These are phyloP conservation scores for Gila orcuttii DNA, from an alignment of 2,113 vertebrate genomes.

Conservation along the genomic window DNA sequence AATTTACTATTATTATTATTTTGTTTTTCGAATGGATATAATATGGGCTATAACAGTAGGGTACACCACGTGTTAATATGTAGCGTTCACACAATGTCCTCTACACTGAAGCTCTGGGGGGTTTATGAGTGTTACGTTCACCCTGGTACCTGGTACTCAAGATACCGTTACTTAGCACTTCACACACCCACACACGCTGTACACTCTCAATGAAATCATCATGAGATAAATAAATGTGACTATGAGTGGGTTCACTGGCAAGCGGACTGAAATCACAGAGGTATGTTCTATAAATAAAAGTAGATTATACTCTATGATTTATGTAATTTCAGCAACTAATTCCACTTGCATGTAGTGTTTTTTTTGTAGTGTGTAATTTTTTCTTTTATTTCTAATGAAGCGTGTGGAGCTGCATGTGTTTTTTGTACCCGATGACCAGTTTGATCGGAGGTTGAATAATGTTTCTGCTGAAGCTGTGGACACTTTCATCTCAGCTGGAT, in stretches of 20 bases:
- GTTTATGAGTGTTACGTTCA: neutral
- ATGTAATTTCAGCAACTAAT: neutral
- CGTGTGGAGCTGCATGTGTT: slow-evolving; percentile 90
- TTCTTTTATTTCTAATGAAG: slow-evolving; percentile 67
- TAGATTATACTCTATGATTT: too few species aligned
- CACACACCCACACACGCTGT: slow-evolving; percentile 13
- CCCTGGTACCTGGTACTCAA: slow-evolving; percentile 50
- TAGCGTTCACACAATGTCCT: neutral
- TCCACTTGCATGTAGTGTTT: neutral
- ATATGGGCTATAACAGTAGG: too few species aligned
- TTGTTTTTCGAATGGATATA: neutral
- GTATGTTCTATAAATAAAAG: slow-evolving; percentile 46
- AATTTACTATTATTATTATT: neutral
- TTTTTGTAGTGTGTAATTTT: too few species aligned
- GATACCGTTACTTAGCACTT: slow-evolving; percentile 61
- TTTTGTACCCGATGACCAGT: slow-evolving; percentile 87
- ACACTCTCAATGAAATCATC: neutral
- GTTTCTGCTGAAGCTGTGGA: slow-evolving; percentile 80
- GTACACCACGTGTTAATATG: too few species aligned
- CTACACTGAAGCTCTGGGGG: neutral
- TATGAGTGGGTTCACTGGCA: slow-evolving; percentile 25
- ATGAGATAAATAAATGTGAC: neutral
- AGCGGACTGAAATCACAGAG: slow-evolving; percentile 62
- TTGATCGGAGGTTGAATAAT: slow-evolving; percentile 89
- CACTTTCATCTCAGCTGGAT: slow-evolving; percentile 87